Base-by-base conservation (phyloP, 2,113 vertebrate species). In the western clawed frog (Xenopus tropicalis) region DNA sequence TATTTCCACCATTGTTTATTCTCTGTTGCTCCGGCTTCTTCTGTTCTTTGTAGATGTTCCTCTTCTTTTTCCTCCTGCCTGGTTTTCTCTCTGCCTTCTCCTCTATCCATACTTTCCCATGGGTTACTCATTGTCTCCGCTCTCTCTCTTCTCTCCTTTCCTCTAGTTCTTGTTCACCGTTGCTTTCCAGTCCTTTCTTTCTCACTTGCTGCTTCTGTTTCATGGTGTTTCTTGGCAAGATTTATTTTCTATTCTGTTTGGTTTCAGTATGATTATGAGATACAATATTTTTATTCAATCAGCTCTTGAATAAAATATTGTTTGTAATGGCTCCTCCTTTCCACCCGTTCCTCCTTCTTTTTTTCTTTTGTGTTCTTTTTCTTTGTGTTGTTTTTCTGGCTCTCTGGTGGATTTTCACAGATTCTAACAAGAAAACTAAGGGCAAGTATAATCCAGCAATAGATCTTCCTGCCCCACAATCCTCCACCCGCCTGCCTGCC, bases 251-350 rank as follows among this genome's bases (percentile, higher is more conserved):
- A 58, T 75, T 69, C 66, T 43, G 91, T 89, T 92, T 93, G 89
- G 85, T 91, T 92, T 91, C 72, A 80, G 89, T 91, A 93, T 93
- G 90, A 96, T 94, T 91, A 95, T 91, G 84, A 91, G 85, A 91
- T 93, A 96, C 96, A 98, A 98, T 98, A 98, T 98, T 98, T 98
- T 99, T 98, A 98, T 98, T 99, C 96, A 98, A 99, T 94, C 85
- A 84, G 89, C 94, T 86, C 98, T 99, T 98, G 95, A 97, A 98
- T 99, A 98, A 99, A 99, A 98, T 99, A 98, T 99, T 99, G 96
- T 98, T 93, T 98, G 96, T 99, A 93, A 98, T 92, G 93, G 85
- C 91, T 91, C 90, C 89, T 84, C 94, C 92, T 88, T 90, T 92
- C 92, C 87, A 89, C 93, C 94, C 93, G 80, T 88, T 81, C 90